These are phyloP conservation scores for Scomberomorus guttatus DNA, from an alignment of 2,797 vertebrate species.

Conservation along the genomic window DNA sequence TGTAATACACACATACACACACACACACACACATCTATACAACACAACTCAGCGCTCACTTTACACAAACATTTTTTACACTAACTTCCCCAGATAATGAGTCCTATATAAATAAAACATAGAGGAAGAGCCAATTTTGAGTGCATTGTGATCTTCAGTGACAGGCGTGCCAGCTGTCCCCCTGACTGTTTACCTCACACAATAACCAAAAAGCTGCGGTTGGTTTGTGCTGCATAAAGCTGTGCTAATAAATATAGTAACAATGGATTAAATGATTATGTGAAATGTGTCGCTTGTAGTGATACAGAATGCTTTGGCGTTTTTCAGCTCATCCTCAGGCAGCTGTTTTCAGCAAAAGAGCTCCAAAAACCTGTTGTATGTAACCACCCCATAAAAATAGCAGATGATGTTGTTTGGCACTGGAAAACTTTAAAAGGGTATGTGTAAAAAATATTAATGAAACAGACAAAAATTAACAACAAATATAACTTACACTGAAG, in stretches of 20 bases:
- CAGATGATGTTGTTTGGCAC: no score
- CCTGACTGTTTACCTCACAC: constrained; percentile 1
- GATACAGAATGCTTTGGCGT: neutral
- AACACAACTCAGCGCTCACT: neutral
- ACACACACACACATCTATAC: constrained; percentile 11
- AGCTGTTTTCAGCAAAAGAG: neutral
- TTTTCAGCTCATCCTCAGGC: neutral
- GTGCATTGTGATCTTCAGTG: neutral
- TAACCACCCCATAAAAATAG: no score
- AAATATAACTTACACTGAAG: no score
- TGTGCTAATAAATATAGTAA: no score
- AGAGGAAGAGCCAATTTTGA: neutral
- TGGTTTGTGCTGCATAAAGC: neutral
- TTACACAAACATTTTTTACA: constrained; percentile 33
- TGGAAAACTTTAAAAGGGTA: no score
- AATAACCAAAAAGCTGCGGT: neutral
- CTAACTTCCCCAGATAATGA: constrained; percentile 5
- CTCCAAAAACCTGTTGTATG: neutral
- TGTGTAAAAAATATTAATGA: no score
- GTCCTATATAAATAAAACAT: neutral
- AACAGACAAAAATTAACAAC: no score
- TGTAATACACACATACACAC: constrained; percentile 33
- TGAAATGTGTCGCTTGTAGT: neutral
- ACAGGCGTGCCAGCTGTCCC: neutral
- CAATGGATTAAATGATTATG: neutral